Evolutionary conservation across 2,113 vertebrate species (phyloP).

Genomic region (Perccottus glenii): DNA sequence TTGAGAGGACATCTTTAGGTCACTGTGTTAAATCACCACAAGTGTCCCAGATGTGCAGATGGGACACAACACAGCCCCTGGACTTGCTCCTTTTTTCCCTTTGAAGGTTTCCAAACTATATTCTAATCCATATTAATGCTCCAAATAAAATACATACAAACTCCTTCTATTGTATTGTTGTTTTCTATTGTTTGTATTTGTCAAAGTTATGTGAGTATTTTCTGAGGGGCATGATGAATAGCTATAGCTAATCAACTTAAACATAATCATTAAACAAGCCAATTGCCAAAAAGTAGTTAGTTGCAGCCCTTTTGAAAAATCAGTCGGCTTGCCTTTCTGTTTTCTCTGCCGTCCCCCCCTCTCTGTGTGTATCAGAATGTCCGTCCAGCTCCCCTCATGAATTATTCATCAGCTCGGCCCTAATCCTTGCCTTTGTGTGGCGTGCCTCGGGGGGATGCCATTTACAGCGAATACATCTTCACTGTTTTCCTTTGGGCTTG

Average conservation of each 20-base stretch:
- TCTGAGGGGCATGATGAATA: too few relatives aligned
- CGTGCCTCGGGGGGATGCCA: slow-evolving; percentile 56
- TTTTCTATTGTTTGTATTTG: too few relatives aligned
- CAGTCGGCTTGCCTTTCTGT: slow-evolving; percentile 30
- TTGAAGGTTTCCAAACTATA: background rate
- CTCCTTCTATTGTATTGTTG: background rate
- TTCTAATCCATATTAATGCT: background rate
- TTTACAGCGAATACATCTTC: slow-evolving; percentile 53
- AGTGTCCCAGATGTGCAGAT: background rate
- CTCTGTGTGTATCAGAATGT: slow-evolving; percentile 68
- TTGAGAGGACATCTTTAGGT: background rate
- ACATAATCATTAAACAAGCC: too few relatives aligned
- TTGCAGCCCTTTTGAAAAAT: too few relatives aligned
- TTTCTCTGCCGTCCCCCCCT: background rate
- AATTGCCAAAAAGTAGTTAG: too few relatives aligned
- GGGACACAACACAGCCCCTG: background rate
- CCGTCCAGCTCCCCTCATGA: slow-evolving; percentile 61
- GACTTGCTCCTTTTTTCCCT: slow-evolving; percentile 1
- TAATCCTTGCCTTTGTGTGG: slow-evolving; percentile 76
- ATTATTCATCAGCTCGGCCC: slow-evolving; percentile 67
- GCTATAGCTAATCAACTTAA: too few relatives aligned
- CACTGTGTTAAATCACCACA: slow-evolving; percentile 2
- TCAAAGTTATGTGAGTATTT: too few relatives aligned
- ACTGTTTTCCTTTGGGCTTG: background rate
- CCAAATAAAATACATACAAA: slow-evolving; percentile 4